Conservation (phyloP, 2,113 vertebrate species). For the Corydoras maculifer region DNA sequence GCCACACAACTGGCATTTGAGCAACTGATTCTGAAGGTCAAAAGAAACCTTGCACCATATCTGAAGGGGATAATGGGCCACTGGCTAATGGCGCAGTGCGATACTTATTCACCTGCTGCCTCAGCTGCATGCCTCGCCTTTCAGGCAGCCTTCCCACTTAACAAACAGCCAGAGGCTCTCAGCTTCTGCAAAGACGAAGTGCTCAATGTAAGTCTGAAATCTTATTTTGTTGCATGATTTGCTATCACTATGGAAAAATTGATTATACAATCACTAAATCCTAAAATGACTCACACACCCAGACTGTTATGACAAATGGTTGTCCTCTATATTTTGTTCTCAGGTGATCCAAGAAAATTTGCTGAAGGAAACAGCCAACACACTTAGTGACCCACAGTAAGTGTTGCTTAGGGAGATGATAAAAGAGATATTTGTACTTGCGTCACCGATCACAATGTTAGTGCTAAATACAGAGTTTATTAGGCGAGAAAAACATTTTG, state of each 20-base stretch:
- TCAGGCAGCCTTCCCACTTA: constrained; percentile 82
- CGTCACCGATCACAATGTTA: background rate
- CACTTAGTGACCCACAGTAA: constrained; percentile 91
- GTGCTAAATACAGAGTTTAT: too few species aligned
- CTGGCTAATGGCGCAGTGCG: constrained; percentile 96
- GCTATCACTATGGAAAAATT: too few species aligned
- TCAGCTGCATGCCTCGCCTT: constrained; percentile 84
- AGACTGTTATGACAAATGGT: background rate
- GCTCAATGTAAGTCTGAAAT: constrained; percentile 73
- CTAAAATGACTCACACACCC: too few species aligned
- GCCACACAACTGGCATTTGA: constrained; percentile 91
- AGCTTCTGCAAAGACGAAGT: constrained; percentile 94
- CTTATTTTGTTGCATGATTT: too few species aligned
- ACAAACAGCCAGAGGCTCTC: constrained; percentile 89
- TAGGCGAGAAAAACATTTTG: too few species aligned
- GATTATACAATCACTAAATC: too few species aligned
- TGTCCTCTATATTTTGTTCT: constrained; percentile 12
- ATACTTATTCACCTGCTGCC: constrained; percentile 86
- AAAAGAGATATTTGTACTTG: background rate
- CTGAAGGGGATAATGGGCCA: constrained; percentile 94
- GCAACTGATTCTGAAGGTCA: constrained; percentile 91
- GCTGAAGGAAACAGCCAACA: constrained; percentile 87
- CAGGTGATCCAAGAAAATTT: constrained; percentile 90
- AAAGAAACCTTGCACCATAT: constrained; percentile 87
- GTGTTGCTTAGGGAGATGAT: constrained; percentile 29